Evolutionary conservation across 2,888 invertebrate species (phyloP), one percentile per base, ranked within the genome.

Genomic region (Melinopterus prodromus): DNA sequence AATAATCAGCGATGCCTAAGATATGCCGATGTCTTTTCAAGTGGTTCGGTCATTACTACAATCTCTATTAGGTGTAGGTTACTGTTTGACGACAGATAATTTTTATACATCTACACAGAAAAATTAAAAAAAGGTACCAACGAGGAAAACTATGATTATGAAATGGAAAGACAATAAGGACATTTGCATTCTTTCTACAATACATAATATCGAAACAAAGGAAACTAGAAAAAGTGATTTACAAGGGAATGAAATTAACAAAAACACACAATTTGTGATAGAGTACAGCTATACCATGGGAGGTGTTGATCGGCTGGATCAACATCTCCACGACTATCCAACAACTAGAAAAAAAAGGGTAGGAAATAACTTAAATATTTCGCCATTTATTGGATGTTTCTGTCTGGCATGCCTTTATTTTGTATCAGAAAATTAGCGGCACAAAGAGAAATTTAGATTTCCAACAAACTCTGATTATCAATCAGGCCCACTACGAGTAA

Each of bases 281-380:
- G 83, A 84, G 70, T 85, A 86, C 69, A 84, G 84, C 79, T 77
- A 83, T 77, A 85, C 84, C 6, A 85, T 85, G 84, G 85, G 84
- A 35, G 85, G 3, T 26, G 26, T 26, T 26, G 26, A 26, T 26
- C 26, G 26, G 26, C 26, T 26, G 84, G 9, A 84, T 85, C n/a
- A n/a, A n/a, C n/a, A n/a, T n/a, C n/a, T n/a, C n/a, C n/a, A n/a
- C n/a, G n/a, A n/a, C n/a, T n/a, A n/a, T n/a, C n/a, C n/a, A 36
- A 72, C 76, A 80, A 26, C 72, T 16, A n/a, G 71, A 38, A 16
- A 77, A 70, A 53, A 71, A 72, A 77, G 5, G 71, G 38, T 37
- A 71, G 77, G 72, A 53, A n/a, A n/a, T n/a, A n/a, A n/a, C n/a
- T n/a, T n/a, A 80, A 77, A 77, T 80, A 69, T 80, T 80, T 38